Base-by-base conservation (phyloP, 2,113 vertebrate genomes). In the Centrocercus urophasianus region DNA sequence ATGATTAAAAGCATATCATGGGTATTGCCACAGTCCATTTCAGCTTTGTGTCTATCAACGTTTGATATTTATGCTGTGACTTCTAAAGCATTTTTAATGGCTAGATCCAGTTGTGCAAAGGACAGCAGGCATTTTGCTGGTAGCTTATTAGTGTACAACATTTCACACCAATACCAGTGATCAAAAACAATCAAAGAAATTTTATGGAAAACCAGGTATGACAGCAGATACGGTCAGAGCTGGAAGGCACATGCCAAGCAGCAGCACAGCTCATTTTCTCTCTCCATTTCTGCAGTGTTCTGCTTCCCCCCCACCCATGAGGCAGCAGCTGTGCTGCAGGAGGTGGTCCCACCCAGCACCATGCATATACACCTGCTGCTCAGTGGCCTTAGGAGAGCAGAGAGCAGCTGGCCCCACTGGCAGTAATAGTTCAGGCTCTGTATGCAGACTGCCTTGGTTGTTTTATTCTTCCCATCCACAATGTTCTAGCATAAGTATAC, bases 351-450 rank as follows among this genome's bases (percentile, higher is more conserved):
- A 27, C 17, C 20, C 28, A 3, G 66, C 71, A 63, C 28, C 8
- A 0, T n/a, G 34, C 13, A 0, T 43, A 32, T 48, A 77, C 15
- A 36, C 73, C 36, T 0, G 0, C 38, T 67, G 24, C 17, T 38
- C 22, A 0, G 0, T 1, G 2, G 42, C 27, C 30, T 25, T 3
- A 2, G 2, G 21, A 72, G 20, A 13, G 48, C 83, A 28, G 0
- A 47, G 56, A 70, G 17, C 79, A 56, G 25, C 50, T 30, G 56
- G 54, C 59, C 27, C 13, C 8, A 59, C 4, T 0, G 40, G 63
- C 66, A 45, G 48, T 73, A 30, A 6, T 9, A 11, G 67, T 83
- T 21, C 21, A 72, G 28, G 70, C 73, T 67, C 57, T 28, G 11
- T 2, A 1, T 38, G 65, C 52, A 28, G 25, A 8, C 61, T n/a